Conservation (phyloP, 2,113 vertebrate genomes). For the Lagopus muta region DNA sequence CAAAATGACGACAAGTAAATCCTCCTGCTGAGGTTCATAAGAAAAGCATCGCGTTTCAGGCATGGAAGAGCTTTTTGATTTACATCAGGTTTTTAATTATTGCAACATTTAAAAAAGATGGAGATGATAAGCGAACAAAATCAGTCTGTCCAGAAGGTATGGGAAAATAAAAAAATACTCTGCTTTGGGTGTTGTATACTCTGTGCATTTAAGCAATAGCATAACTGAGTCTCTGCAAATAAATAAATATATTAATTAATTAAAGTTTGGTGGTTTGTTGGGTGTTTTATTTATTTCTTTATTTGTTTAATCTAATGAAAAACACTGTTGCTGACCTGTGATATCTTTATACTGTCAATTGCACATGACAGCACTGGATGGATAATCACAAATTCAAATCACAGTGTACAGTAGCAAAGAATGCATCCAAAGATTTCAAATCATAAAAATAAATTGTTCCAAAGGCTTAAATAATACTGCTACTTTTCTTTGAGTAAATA, state of each 20-base stretch:
- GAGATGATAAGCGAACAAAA: background rate
- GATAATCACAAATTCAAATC: too few species aligned
- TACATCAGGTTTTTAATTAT: background rate
- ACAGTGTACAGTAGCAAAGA: background rate
- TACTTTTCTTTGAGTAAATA: background rate
- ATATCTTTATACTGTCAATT: background rate
- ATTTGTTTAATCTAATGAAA: background rate
- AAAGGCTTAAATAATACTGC: background rate
- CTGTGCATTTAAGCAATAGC: background rate
- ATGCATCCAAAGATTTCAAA: background rate
- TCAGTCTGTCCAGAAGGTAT: background rate
- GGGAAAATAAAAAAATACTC: background rate
- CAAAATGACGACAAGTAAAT: background rate
- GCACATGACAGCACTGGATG: background rate
- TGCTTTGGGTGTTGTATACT: background rate
- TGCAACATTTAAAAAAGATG: background rate
- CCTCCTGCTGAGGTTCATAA: background rate
- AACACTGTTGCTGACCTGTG: background rate
- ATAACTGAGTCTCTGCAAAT: background rate
- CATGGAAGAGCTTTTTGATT: background rate
- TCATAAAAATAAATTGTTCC: background rate
- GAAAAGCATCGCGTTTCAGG: background rate
- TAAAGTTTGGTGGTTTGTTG: too few species aligned
- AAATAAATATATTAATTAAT: too few species aligned
- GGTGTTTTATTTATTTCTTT: too few species aligned